Conservation (phyloP, 2,113 vertebrate genomes). For the Malurus melanocephalus region DNA sequence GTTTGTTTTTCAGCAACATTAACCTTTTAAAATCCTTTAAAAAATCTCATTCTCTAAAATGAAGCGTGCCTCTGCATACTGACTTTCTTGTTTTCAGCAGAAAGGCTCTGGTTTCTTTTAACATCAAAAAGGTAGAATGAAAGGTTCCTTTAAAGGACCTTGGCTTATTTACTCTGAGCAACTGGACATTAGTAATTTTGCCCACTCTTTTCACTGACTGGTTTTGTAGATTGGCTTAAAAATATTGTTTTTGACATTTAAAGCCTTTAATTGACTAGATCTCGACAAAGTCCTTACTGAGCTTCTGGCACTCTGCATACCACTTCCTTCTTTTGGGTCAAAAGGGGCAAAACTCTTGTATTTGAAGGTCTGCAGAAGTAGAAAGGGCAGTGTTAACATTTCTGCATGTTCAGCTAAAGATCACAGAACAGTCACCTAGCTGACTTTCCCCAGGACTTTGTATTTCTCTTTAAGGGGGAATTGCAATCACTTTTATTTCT, state of each 20-base stretch:
- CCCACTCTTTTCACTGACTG: not conserved
- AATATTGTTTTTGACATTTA: constrained; percentile 45
- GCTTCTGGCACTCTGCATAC: constrained; percentile 15
- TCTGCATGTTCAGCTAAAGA: constrained; percentile 24
- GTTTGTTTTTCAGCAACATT: not conserved
- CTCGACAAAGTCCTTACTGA: not conserved
- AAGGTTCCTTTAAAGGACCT: constrained; percentile 10
- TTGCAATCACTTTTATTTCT: not conserved
- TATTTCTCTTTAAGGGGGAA: not conserved
- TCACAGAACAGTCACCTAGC: not conserved
- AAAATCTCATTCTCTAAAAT: not conserved
- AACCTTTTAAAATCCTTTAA: constrained; percentile 14
- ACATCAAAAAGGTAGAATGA: not conserved
- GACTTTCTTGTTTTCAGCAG: not conserved
- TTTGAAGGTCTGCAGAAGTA: constrained; percentile 39
- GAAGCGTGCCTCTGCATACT: not conserved
- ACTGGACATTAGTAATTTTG: constrained; percentile 3
- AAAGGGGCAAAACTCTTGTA: constrained; percentile 35
- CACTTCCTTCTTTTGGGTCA: constrained; percentile 44
- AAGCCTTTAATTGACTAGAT: constrained; percentile 33
- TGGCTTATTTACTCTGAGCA: not conserved
- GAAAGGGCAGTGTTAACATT: constrained; percentile 42
- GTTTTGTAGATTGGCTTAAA: constrained; percentile 26
- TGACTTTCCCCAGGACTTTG: constrained; percentile 1
- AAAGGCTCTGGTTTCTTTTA: not conserved